Base-by-base conservation (phyloP, 2,113 vertebrate genomes). In the Coregonus clupeaformis region DNA sequence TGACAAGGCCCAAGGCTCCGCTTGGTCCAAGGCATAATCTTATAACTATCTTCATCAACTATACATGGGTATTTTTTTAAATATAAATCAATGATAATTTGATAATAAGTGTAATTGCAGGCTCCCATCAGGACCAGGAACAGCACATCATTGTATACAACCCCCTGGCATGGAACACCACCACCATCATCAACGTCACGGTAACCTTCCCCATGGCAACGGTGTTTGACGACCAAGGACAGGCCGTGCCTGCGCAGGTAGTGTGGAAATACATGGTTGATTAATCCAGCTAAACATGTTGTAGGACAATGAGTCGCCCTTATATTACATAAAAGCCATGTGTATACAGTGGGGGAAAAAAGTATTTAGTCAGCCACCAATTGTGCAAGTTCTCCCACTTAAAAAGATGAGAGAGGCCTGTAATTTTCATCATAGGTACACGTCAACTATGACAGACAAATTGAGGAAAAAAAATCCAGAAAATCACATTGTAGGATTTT, bases 101-200 rank as follows among this genome's bases (percentile, higher is more conserved):
- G 36, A 1, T 42, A 42, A 42, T 42, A 0, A 2, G 11, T 42
- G 36, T 42, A 42, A 42, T 42, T 42, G 9, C 81, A 89, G 88
- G 66, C 67, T 57, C 47, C 32, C 67, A 69, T 60, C 63, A 83
- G 29, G 69, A 71, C 24, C 62, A 85, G 77, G 90, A 92, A 77
- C 88, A 92, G 0, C 93, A 94, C 14, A 77, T 95, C 27, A 85
- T 95, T 2, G 82, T 96, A 24, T 97, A 96, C 89, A 97, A 98
- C 86, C 96, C 97, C 0, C 91, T 98, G 84, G 95, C 95, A 0
- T 98, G 96, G 97, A 95, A 95, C 20, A 72, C 92, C 85, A 95
- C 94, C 64, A 93, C 95, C 0, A 81, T 95, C 75, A 59, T 97
- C 82, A 94, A 86, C 0, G 16, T 97, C 81, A 90, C 95, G 0